Conservation (phyloP, 2,888 invertebrate species). For the Griposia aprilina region DNA sequence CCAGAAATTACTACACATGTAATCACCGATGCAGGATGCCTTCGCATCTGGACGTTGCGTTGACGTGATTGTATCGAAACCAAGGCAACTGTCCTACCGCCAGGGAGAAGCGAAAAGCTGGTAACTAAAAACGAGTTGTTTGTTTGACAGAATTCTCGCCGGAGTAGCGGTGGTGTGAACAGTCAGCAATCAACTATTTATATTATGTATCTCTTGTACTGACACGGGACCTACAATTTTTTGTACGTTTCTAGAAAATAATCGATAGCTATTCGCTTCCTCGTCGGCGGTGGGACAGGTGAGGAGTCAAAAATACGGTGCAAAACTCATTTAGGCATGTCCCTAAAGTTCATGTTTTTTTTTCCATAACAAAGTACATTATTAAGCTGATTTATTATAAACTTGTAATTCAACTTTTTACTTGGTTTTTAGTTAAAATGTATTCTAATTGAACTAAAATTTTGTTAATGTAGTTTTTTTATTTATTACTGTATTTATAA, state of each 20-base stretch:
- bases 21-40: slow-evolving; percentile 47
- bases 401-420: too few relatives aligned
- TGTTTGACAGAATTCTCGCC: background rate
- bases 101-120: background rate
- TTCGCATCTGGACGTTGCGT: slow-evolving; percentile 28
- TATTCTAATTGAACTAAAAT: too few relatives aligned
- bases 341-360: too few relatives aligned
- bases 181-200: background rate
- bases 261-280: background rate
- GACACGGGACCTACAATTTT: background rate
- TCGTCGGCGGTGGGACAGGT: background rate
- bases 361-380: too few relatives aligned
- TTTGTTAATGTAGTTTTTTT: too few relatives aligned
- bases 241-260: background rate
- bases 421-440: too few relatives aligned
- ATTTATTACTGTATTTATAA: too few relatives aligned
- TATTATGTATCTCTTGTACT: background rate
- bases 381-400: too few relatives aligned
- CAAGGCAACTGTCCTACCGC: background rate
- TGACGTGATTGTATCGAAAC: background rate
- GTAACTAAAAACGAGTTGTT: background rate
- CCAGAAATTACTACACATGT: slow-evolving; percentile 66
- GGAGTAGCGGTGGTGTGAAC: background rate
- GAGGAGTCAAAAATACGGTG: too few relatives aligned
- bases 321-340: too few relatives aligned